Evolutionary conservation across 2,888 invertebrate species (phyloP), one percentile per base, ranked within the genome.

Genomic region (Drosophila atroscutellata): DNA sequence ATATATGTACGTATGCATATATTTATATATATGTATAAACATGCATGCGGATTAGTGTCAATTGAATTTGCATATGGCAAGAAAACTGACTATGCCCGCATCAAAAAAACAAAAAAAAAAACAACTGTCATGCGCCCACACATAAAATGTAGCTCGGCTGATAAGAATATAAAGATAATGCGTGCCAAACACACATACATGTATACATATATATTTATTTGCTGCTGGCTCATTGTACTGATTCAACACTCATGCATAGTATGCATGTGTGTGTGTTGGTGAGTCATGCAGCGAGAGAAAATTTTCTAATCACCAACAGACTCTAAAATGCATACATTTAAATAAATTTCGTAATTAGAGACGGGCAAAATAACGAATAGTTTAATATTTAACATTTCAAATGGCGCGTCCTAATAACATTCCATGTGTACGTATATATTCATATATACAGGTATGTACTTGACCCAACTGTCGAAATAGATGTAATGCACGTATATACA

Each of bases 281-380:
- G 78, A 76, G 36, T 77, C 78, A 76, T 49, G 34, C 57, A 50
- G 32, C n/a, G 47, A 68, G 36, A 52, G 18, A 64, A 77, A 73
- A 61, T 42, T 49, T 64, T 54, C 34, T 63, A 64, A 64, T 77
- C 73, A 61, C 37, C 13, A 68, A 64, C 28, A 64, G 60, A 73
- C 50, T 63, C 32, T 45, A 32, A 32, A n/a, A 30, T 20, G 11
- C 39, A 42, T 5, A 39, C 15, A 54, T 28, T 42, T 4, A 37
- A 30, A 36, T 26, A 9, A 7, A 37, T 13, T 18, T 7, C 7
- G 3, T 8, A 28, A 11, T 28, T n/a, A 47, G 11, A 6, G 1
- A 50, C 8, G 13, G 11, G 20, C 8, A 28, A 47, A 63, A 26
- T 36, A 18, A 28, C 18, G 36, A 28, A 30, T 26, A 30, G 20